Evolutionary conservation across 2,888 invertebrate species (phyloP), one percentile per base, ranked within the genome.

Genomic region (Cheilosia grossa): DNA sequence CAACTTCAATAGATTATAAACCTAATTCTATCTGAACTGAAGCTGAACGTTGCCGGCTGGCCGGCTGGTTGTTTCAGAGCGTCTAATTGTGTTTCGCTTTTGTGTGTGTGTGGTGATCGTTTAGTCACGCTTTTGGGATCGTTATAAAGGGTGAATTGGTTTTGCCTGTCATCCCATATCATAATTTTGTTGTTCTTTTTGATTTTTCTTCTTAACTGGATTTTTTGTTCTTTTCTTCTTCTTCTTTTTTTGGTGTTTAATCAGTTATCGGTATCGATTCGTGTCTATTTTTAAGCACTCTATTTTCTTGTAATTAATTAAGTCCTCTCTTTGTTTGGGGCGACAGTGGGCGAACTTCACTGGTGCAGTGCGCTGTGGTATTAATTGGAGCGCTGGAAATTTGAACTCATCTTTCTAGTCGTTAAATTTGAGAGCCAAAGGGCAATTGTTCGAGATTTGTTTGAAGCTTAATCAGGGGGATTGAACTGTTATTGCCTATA

Each of bases 1-100:
- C 54, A 30, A 54, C 54, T 17, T 17, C 49, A 51, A 74, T 81
- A 81, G 81, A 81, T 81, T 75, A 70, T 63, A 27, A 70, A 70
- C 75, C 81, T 70, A 81, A 81, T 81, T 81, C 75, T 64, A 63
- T 27, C 13, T 51, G 19, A 49, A 49, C 13, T 51, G 19, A 49
- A 49, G 9, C 47, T 19, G 63, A 47, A 47, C 61, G 44, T 44
- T 40, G 58, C 27, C 47, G 2, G 0, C 19, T 51, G 30, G 49
- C 63, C 24, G 24, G 4, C 51, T 15, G 21, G 19, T 21, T 70
- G 54, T 58, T 27, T 40, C 59, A 40, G 27, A n/a, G 13, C 15
- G 42, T 19, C 40, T 64, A 59, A 40, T 58, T 75, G 56, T 75
- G 54, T 61, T 54, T 61, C 5, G 13, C 67, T 40, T 53, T 77